phyloP scores from a whole-genome alignment of 2,888 invertebrate species.

The Alviniconcha strummeri region DNA sequence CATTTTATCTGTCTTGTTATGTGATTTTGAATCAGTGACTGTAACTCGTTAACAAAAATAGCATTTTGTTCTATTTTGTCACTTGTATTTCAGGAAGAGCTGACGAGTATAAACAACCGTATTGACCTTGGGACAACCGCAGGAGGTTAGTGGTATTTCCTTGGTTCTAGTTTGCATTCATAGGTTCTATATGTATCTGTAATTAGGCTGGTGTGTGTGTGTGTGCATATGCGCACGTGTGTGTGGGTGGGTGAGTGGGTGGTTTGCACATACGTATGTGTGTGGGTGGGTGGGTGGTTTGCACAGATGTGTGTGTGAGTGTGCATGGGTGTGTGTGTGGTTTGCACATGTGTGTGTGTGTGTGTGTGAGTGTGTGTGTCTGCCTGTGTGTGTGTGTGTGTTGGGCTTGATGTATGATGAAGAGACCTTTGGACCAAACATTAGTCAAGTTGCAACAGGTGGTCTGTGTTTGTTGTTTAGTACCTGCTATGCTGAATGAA shows the following conservation, averaged over 20 bases:
- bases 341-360: neutral
- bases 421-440: too few relatives aligned
- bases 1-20: neutral
- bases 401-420: neutral
- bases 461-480: neutral
- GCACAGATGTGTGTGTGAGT: neutral
- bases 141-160: constrained; percentile 54
- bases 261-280: neutral
- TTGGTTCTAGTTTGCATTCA: too few relatives aligned
- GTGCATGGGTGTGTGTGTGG: neutral
- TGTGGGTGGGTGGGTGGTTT: neutral
- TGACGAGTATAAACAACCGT: constrained; percentile 61
- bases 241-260: neutral
- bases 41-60: neutral
- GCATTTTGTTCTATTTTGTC: neutral
- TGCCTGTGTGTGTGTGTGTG: neutral
- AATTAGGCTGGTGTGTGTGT: too few relatives aligned
- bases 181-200: too few relatives aligned
- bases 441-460: too few relatives aligned
- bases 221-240: too few relatives aligned
- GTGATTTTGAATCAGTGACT: neutral
- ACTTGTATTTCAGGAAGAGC: constrained; percentile 57
- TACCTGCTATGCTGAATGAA: too few relatives aligned
- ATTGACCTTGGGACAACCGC: constrained; percentile 59
- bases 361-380: neutral